These are phyloP conservation scores for Anser cygnoides DNA, from an alignment of 2,113 vertebrate genomes.

Conservation along the genomic window DNA sequence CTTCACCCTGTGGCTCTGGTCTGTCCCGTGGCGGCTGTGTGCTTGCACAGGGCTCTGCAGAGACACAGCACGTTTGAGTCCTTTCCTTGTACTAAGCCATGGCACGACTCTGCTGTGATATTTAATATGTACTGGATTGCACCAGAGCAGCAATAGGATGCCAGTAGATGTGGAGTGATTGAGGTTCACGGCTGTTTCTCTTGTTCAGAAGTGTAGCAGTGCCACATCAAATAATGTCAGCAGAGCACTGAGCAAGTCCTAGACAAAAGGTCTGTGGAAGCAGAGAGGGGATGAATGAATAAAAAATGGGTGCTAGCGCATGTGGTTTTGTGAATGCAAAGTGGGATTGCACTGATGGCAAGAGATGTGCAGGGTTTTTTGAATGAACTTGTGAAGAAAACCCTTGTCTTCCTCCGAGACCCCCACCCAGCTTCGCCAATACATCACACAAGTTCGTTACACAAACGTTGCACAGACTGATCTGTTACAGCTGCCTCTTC, in stretches of 20 bases:
- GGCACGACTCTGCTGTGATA: background rate
- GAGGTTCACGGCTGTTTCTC: background rate
- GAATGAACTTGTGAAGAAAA: background rate
- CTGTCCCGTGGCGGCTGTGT: accelerated
- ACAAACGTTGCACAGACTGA: accelerated
- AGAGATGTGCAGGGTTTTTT: accelerated
- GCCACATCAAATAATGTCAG: background rate
- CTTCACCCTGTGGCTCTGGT: background rate
- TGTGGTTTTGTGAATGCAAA: background rate
- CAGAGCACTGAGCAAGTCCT: background rate
- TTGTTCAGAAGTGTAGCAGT: accelerated
- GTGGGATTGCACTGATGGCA: background rate
- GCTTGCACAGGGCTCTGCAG: background rate
- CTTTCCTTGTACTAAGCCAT: too few relatives aligned
- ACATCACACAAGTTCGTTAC: too few relatives aligned
- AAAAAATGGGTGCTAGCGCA: background rate
- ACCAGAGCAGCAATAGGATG: background rate
- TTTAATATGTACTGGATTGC: accelerated
- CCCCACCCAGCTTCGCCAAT: background rate
- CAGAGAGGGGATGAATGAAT: background rate
- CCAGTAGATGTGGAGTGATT: background rate
- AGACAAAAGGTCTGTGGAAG: background rate
- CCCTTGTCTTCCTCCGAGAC: background rate
- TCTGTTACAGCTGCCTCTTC: background rate
- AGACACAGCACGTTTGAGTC: too few relatives aligned